Evolutionary conservation across 2,888 invertebrate species (phyloP).

Genomic region (Xanthorhoe spadicearia): DNA sequence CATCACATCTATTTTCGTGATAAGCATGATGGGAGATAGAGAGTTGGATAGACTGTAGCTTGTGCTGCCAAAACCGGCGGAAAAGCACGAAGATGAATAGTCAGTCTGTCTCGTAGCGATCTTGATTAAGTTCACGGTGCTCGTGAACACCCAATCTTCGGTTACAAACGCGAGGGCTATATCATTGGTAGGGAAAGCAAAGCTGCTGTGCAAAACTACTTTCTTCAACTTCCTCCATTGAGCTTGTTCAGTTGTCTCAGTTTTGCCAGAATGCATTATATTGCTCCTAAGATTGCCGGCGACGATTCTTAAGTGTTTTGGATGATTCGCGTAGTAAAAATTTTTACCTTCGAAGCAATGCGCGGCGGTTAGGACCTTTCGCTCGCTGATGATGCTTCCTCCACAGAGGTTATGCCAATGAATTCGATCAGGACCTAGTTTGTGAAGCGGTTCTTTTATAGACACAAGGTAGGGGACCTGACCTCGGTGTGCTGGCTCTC

Average conservation of each 20-base stretch:
- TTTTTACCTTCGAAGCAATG: conserved; percentile 69
- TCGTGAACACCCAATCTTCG: conserved; percentile 49
- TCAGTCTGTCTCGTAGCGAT: conserved; percentile 48
- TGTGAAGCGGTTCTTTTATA: conserved; percentile 54
- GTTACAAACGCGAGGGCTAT: conserved; percentile 58
- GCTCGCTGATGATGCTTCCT: conserved; percentile 61
- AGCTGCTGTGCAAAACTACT: conserved; percentile 45
- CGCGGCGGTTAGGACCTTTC: conserved; percentile 64
- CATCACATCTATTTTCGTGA: conserved; percentile 55
- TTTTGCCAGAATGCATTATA: conserved; percentile 49
- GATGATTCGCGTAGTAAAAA: conserved; percentile 53
- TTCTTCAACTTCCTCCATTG: conserved; percentile 51
- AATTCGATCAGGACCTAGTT: conserved; percentile 15
- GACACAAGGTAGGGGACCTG: conserved; percentile 68
- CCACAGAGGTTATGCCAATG: conserved; percentile 68
- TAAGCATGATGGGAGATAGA: conserved; percentile 51
- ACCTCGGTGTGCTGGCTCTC: conserved; percentile 49
- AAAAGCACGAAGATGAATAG: conserved; percentile 51
- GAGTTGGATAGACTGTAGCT: conserved; percentile 34
- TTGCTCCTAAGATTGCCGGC: conserved; percentile 58
- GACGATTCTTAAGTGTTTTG: conserved; percentile 51
- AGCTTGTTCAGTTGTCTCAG: conserved; percentile 42
- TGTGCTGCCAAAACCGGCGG: conserved; percentile 61
- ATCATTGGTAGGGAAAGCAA: conserved; percentile 56
- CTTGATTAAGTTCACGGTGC: conserved; percentile 48